These are phyloP conservation scores for Chionoecetes opilio DNA, from an alignment of 1,140 invertebrate species.

Conservation along the genomic window DNA sequence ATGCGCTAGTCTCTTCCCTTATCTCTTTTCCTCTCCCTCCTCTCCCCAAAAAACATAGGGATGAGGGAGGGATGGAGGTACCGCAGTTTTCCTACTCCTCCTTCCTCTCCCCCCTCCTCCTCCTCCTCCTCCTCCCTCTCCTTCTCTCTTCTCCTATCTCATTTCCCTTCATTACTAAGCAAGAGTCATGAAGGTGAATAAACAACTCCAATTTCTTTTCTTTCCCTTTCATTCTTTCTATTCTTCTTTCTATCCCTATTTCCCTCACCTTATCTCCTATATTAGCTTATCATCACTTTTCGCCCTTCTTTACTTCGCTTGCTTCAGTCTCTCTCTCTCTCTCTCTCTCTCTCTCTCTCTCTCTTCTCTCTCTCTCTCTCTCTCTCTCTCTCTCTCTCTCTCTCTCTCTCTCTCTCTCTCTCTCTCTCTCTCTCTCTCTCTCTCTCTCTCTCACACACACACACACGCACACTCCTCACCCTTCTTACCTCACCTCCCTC, in stretches of 20 bases:
- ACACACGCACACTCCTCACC: neutral
- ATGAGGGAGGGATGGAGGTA: neutral
- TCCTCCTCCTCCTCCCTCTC: neutral
- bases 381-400: neutral
- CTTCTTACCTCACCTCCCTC: neutral
- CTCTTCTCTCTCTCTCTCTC: neutral
- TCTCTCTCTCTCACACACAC: neutral
- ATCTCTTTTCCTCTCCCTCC: neutral
- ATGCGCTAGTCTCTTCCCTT: neutral
- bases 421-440: neutral
- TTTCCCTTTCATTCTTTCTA: neutral
- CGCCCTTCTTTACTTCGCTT: neutral
- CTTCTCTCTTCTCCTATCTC: neutral
- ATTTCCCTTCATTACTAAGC: neutral
- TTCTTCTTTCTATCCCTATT: neutral
- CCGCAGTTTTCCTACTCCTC: neutral
- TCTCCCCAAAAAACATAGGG: neutral
- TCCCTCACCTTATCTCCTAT: neutral
- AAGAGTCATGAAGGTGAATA: constrained; percentile 33
- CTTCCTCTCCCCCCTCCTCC: neutral
- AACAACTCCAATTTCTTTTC: neutral
- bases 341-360: neutral
- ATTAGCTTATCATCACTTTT: too few relatives aligned
- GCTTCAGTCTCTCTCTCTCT: neutral
- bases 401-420: neutral